phyloP scores from a whole-genome alignment of 2,113 vertebrate genomes.

The Neomonachus schauinslandi region DNA sequence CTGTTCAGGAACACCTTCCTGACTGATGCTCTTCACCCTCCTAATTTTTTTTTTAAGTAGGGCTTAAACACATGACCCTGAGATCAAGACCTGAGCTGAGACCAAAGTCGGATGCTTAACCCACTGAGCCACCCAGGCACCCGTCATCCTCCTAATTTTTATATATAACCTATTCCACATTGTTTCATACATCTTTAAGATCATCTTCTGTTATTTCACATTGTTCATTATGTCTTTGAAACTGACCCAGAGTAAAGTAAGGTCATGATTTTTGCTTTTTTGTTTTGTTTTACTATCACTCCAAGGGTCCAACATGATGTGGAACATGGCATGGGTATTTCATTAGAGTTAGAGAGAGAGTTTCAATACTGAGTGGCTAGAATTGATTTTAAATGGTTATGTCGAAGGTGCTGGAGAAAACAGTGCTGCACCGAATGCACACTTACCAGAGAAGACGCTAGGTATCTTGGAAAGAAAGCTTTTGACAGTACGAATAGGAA shows the following conservation, averaged over 20 bases:
- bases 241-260: background rate
- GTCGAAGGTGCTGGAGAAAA: background rate
- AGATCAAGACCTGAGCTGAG: background rate
- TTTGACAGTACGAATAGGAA: slow-evolving; percentile 98
- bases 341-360: background rate
- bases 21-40: background rate
- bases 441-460: slow-evolving; percentile 98
- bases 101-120: background rate
- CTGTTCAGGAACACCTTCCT: background rate
- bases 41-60: background rate
- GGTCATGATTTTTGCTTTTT: background rate
- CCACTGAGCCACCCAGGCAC: background rate
- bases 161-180: background rate
- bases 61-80: background rate
- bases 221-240: background rate
- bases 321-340: background rate
- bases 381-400: background rate
- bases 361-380: background rate
- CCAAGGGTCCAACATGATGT: background rate
- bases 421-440: background rate
- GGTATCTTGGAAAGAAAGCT: slow-evolving; percentile 99
- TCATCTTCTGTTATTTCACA: background rate
- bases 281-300: background rate
- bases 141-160: background rate
- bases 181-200: background rate